Conservation (phyloP, 1,140 invertebrate genomes). For the Pseudobourletiella spinata region DNA sequence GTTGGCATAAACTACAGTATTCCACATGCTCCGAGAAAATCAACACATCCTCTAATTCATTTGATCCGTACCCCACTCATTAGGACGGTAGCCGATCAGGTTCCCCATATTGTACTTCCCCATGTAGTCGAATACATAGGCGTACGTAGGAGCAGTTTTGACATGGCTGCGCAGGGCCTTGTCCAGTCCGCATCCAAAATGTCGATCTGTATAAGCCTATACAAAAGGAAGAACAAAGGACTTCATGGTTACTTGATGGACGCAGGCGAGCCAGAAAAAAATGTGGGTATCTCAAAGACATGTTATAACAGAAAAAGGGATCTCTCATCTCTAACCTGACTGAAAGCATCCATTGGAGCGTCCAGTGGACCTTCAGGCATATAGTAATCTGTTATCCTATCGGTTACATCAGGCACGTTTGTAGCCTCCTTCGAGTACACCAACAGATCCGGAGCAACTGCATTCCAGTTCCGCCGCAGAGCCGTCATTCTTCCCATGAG, state of each 20-base stretch:
- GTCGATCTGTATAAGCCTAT: slow-evolving; percentile 17
- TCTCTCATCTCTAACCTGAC: too few species aligned
- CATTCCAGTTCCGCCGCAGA: not conserved
- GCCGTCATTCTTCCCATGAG: slow-evolving; percentile 3
- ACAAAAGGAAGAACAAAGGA: not conserved
- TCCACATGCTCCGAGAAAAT: too few species aligned
- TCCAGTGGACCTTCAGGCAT: not conserved
- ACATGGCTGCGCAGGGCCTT: slow-evolving; percentile 20
- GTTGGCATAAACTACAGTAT: too few species aligned
- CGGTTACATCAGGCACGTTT: slow-evolving; percentile 1
- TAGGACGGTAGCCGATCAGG: slow-evolving; percentile 4
- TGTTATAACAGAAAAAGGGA: too few species aligned
- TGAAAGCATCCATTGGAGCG: slow-evolving; percentile 3
- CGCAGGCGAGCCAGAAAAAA: too few species aligned
- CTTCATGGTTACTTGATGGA: too few species aligned
- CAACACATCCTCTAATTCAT: too few species aligned
- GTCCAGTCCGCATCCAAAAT: slow-evolving; percentile 11
- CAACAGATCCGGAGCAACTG: slow-evolving; percentile 2
- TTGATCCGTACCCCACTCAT: slow-evolving; percentile 25
- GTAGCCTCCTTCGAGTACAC: not conserved
- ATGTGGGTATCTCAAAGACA: too few species aligned
- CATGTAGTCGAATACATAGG: slow-evolving; percentile 21
- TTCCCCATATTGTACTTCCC: slow-evolving; percentile 26
- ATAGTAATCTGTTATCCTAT: slow-evolving; percentile 6
- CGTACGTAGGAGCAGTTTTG: slow-evolving; percentile 25